phyloP scores from a whole-genome alignment of 2,113 vertebrate genomes.

The Lynx canadensis region DNA sequence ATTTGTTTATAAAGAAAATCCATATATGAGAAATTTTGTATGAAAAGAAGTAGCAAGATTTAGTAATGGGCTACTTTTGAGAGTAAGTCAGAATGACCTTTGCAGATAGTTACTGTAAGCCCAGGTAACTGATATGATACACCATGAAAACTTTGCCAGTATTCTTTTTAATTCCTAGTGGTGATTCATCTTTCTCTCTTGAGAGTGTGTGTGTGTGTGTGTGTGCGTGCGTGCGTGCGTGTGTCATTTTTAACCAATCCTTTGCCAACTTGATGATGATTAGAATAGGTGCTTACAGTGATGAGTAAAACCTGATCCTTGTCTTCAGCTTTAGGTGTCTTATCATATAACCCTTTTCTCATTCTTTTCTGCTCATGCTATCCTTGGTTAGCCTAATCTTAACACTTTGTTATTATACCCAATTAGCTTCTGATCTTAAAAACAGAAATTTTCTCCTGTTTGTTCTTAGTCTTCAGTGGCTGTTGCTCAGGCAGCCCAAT shows the following conservation, averaged over 20 bases:
- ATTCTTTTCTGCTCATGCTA: not conserved
- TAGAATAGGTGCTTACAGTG: not conserved
- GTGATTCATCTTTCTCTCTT: not conserved
- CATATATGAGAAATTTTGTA: not conserved
- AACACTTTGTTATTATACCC: not conserved
- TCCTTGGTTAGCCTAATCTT: not conserved
- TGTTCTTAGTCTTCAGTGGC: not conserved
- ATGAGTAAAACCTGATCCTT: not conserved
- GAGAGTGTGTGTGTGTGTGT: not conserved
- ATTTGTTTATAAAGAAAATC: constrained; percentile 32
- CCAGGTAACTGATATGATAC: not conserved
- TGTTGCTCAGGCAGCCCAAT: not conserved
- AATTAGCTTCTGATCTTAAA: not conserved
- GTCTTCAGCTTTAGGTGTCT: not conserved
- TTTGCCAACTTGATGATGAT: not conserved
- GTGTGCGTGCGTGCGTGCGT: not conserved
- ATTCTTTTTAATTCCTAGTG: not conserved
- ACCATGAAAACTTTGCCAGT: not conserved
- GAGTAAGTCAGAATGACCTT: not conserved
- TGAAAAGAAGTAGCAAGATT: not conserved
- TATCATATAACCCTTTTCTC: not conserved
- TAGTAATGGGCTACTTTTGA: not conserved
- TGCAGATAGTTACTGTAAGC: not conserved
- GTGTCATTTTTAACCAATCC: not conserved
- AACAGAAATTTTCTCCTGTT: not conserved